phyloP scores from a whole-genome alignment of 1,140 invertebrate species.

The Macrosteles quadrilineatus region DNA sequence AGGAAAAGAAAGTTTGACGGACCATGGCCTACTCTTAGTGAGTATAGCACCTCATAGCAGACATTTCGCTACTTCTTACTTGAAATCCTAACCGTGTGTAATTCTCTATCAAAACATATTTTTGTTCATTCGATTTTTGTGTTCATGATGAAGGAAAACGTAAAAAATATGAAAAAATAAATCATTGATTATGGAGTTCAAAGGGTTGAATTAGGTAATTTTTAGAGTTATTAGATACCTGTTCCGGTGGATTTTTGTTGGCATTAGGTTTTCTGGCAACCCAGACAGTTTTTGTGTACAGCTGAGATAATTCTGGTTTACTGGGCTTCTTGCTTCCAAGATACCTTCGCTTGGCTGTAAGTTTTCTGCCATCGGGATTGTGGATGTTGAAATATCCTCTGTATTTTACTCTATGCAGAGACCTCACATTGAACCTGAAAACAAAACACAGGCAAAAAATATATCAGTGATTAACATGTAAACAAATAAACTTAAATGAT shows the following conservation, averaged over 20 bases:
- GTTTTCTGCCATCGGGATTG: slow-evolving; percentile 22
- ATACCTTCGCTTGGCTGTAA: not conserved
- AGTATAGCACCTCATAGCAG: too few relatives aligned
- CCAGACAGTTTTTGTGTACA: slow-evolving; percentile 19
- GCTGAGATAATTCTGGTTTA: not conserved
- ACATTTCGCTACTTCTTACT: too few relatives aligned
- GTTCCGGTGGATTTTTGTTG: not conserved
- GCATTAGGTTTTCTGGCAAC: not conserved
- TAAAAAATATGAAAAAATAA: too few relatives aligned
- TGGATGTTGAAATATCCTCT: slow-evolving; percentile 17
- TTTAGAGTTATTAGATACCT: not conserved
- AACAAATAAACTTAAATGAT: too few relatives aligned
- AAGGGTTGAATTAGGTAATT: not conserved
- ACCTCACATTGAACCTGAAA: slow-evolving; percentile 15
- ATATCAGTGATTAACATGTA: too few relatives aligned
- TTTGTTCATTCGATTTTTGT: too few relatives aligned
- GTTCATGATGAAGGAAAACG: too few relatives aligned
- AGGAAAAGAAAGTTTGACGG: too few relatives aligned
- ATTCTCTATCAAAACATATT: too few relatives aligned
- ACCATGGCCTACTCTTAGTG: too few relatives aligned
- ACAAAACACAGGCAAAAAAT: too few relatives aligned
- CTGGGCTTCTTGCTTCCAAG: not conserved
- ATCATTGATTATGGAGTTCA: not conserved
- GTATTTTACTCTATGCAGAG: not conserved
- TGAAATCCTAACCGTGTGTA: too few relatives aligned